These are phyloP conservation scores for Philotrypesis tridentata DNA, from an alignment of 1,140 invertebrate species.

Conservation along the genomic window DNA sequence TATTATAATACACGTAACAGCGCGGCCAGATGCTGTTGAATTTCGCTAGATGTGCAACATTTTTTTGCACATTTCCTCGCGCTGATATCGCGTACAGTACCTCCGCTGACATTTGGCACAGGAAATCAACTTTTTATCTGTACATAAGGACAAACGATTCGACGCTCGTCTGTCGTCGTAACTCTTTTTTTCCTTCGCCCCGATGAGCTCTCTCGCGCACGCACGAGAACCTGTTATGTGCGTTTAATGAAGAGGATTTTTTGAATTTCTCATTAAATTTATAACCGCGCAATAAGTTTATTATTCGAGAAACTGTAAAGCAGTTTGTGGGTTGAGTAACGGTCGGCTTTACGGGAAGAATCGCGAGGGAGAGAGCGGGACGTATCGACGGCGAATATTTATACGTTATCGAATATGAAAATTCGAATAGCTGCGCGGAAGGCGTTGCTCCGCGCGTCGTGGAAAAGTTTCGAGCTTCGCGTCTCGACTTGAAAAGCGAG, in stretches of 20 bases:
- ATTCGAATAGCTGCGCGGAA: background rate
- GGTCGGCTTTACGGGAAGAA: background rate
- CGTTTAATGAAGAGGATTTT: background rate
- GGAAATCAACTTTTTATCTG: too few species aligned
- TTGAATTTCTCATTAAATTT: background rate
- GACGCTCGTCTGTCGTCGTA: too few species aligned
- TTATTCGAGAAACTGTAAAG: background rate
- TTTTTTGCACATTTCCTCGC: background rate
- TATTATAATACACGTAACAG: slow-evolving; percentile 8
- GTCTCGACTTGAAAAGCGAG: too few species aligned
- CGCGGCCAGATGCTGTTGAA: slow-evolving; percentile 20
- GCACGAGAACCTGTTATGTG: background rate
- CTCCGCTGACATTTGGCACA: too few species aligned
- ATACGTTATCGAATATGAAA: background rate
- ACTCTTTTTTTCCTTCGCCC: too few species aligned
- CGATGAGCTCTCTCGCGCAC: too few species aligned
- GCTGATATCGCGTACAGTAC: too few species aligned
- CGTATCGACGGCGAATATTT: background rate
- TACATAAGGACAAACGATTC: too few species aligned
- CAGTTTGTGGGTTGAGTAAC: background rate
- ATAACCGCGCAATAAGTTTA: background rate
- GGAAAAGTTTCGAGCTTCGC: too few species aligned
- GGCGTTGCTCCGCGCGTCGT: too few species aligned
- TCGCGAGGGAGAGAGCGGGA: background rate
- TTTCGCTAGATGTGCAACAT: slow-evolving; percentile 27